Percentiles rank a stretch among this genome's conserved stretches.
Evolutionary conservation across 2,797 vertebrate genomes (phyloP).

Genomic region (Hypotaenidia philippensis): DNA sequence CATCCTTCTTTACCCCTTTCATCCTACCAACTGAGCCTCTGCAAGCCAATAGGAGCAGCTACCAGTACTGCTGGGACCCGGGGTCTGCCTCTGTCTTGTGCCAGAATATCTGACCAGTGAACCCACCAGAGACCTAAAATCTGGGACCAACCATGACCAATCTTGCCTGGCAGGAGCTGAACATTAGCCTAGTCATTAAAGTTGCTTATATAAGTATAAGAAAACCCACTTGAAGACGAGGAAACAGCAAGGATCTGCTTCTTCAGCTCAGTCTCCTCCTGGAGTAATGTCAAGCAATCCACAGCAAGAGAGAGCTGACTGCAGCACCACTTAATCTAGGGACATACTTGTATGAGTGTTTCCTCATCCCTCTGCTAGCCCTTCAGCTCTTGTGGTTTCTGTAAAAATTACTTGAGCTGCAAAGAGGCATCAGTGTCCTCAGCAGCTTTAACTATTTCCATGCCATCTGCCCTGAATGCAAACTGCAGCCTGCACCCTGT

Average conservation of each 20-base stretch:
- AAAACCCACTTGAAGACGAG: neutral
- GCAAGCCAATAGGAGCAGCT: neutral
- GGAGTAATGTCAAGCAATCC: neutral
- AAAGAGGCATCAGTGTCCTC: neutral
- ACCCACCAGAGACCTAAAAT: neutral
- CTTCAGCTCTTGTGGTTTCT: neutral
- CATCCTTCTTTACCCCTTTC: neutral
- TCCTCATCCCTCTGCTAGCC: neutral
- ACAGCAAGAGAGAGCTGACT: neutral
- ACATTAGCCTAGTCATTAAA: neutral
- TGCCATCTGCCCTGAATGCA: neutral
- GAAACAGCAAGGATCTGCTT: neutral
- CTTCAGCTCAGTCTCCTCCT: neutral
- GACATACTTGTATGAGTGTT: neutral
- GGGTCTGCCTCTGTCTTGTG: neutral
- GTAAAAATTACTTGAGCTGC: neutral
- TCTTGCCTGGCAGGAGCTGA: neutral
- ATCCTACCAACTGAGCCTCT: neutral
- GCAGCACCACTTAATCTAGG: neutral
- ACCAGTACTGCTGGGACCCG: neutral
- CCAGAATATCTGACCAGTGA: neutral
- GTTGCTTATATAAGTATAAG: neutral
- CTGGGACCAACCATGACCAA: rapidly evolving
- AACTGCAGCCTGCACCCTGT: neutral
- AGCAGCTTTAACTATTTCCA: neutral